Conservation (phyloP, 2,113 vertebrate genomes). For the Pteropus alecto region DNA sequence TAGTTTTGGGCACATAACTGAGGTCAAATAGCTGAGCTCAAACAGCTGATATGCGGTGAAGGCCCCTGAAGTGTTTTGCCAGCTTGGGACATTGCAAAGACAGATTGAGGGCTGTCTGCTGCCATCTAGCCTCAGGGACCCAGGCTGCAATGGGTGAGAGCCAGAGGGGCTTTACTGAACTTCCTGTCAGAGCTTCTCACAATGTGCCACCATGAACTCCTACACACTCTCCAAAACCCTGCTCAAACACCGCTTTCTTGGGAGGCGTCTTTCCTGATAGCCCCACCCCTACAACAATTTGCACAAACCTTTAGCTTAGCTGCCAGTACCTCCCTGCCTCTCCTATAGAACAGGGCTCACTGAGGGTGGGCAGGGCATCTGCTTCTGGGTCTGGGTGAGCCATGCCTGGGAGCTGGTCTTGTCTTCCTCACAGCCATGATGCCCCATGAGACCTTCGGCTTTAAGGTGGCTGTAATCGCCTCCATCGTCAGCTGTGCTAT, state of each 20-base stretch:
- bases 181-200: neutral
- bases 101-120: neutral
- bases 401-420: slow-evolving; percentile 21
- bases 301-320: neutral
- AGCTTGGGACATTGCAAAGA: neutral
- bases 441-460: slow-evolving; percentile 87
- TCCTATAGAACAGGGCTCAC: neutral
- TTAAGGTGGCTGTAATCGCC: slow-evolving; percentile 90
- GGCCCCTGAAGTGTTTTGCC: neutral
- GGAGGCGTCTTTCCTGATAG: neutral
- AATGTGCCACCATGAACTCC: neutral
- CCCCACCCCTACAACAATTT: neutral
- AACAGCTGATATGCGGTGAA: too few relatives aligned
- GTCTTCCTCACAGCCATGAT: slow-evolving; percentile 84
- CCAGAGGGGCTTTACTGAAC: neutral
- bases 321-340: neutral
- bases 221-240: neutral
- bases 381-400: neutral
- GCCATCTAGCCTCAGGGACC: neutral
- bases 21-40: neutral
- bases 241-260: too few relatives aligned
- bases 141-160: neutral
- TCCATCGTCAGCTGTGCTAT: slow-evolving; percentile 92
- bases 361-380: neutral
- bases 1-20: neutral